phyloP scores from a whole-genome alignment of 2,888 invertebrate species.

The Nemotelus pantherinus region DNA sequence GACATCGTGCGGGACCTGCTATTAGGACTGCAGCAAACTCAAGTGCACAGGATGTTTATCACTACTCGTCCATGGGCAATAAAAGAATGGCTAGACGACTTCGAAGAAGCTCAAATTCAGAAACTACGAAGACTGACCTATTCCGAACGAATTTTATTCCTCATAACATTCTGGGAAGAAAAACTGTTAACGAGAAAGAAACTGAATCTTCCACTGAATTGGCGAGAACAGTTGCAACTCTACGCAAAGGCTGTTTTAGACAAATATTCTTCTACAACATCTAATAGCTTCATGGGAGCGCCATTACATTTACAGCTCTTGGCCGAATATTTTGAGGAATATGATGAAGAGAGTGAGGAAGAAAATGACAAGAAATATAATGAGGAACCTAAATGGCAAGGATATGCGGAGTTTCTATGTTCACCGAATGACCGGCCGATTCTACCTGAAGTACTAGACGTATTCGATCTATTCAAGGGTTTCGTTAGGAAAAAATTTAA shows the following conservation, averaged over 20 bases:
- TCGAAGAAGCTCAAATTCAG: background rate
- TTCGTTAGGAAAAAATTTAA: conserved; percentile 31
- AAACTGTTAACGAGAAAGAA: background rate
- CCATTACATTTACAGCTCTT: conserved; percentile 31
- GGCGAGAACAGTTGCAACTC: background rate
- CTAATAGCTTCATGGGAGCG: background rate
- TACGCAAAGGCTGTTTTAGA: conserved; percentile 5
- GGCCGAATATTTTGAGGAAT: conserved; percentile 28
- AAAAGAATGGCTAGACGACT: conserved; percentile 1
- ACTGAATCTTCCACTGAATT: background rate
- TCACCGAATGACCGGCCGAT: background rate
- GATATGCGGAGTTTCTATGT: background rate
- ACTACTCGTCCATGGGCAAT: conserved; percentile 26
- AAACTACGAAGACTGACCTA: background rate
- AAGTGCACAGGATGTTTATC: background rate
- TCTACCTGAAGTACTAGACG: conserved; percentile 17
- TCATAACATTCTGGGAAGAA: conserved; percentile 9
- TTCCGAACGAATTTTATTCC: conserved; percentile 6
- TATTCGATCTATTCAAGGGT: background rate
- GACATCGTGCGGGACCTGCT: conserved; percentile 19
- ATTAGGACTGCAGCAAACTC: background rate
- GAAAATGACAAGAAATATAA: background rate
- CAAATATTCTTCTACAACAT: conserved; percentile 7
- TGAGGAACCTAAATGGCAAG: background rate
- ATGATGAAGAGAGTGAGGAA: background rate